Percentiles rank a stretch among this genome's conserved stretches.
These are phyloP conservation scores for Otus sunia DNA, from an alignment of 2,113 vertebrate genomes.

Conservation along the genomic window DNA sequence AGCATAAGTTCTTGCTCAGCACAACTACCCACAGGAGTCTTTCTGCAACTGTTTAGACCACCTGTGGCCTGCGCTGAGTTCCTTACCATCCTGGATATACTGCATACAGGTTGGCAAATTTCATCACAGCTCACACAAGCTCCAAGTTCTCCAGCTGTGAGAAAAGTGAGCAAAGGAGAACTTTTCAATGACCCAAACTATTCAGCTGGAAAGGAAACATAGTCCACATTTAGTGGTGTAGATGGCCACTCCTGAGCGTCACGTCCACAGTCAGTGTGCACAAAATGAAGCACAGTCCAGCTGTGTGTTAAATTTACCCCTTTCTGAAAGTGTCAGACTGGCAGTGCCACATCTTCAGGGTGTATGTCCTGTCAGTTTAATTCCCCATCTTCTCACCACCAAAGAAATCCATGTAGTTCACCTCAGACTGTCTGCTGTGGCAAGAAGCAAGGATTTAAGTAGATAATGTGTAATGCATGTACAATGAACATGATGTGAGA, in stretches of 20 bases:
- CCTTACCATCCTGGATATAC: background rate
- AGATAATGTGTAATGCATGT: background rate
- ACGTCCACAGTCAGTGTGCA: too few species aligned
- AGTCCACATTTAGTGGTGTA: background rate
- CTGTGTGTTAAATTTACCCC: background rate
- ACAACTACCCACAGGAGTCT: accelerated
- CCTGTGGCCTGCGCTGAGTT: background rate
- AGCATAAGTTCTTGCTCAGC: background rate
- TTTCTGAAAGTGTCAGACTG: background rate
- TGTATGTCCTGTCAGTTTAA: background rate
- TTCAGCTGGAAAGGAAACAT: background rate
- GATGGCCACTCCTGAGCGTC: background rate
- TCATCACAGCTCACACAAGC: background rate
- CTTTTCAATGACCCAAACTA: background rate
- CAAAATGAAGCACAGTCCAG: background rate
- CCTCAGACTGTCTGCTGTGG: background rate
- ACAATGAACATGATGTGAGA: background rate
- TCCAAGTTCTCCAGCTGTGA: background rate
- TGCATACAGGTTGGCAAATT: background rate
- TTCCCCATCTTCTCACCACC: background rate
- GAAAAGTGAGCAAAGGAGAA: background rate
- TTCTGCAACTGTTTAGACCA: background rate
- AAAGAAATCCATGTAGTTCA: background rate
- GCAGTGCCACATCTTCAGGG: background rate
- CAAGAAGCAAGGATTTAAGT: background rate